Conservation (phyloP, 2,797 vertebrate species). For the Pteronotus mesoamericanus region DNA sequence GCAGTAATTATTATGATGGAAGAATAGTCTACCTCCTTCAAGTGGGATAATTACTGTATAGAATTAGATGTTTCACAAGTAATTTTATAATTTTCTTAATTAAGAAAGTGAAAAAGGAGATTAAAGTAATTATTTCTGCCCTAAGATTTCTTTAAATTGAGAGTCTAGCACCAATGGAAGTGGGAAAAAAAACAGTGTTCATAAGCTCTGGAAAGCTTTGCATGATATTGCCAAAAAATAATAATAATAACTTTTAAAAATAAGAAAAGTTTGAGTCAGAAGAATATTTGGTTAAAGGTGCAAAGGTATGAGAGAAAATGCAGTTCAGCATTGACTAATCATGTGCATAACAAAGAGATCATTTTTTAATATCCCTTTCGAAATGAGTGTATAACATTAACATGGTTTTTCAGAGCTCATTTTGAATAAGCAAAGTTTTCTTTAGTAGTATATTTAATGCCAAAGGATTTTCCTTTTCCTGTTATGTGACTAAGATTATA, state of each 20-base stretch:
- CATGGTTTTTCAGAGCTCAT: neutral
- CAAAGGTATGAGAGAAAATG: neutral
- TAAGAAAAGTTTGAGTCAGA: neutral
- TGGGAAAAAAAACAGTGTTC: neutral
- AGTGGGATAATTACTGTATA: neutral
- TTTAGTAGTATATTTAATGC: neutral
- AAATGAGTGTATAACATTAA: neutral
- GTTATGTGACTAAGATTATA: neutral
- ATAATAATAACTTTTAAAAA: neutral
- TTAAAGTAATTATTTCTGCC: slow-evolving; percentile 30
- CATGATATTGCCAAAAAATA: neutral
- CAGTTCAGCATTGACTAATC: neutral
- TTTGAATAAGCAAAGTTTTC: neutral
- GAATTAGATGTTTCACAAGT: slow-evolving; percentile 30
- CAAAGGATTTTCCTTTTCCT: neutral
- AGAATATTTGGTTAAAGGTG: neutral
- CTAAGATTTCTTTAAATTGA: slow-evolving; percentile 11
- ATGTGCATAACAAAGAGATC: neutral
- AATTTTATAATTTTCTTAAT: slow-evolving; percentile 56
- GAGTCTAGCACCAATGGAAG: neutral
- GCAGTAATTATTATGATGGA: slow-evolving; percentile 23
- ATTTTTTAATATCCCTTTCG: neutral
- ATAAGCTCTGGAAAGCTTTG: neutral
- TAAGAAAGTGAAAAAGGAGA: neutral
- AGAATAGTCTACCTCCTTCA: slow-evolving; percentile 13